Conservation (phyloP, 2,888 invertebrate species). For the Aquatica leii region DNA sequence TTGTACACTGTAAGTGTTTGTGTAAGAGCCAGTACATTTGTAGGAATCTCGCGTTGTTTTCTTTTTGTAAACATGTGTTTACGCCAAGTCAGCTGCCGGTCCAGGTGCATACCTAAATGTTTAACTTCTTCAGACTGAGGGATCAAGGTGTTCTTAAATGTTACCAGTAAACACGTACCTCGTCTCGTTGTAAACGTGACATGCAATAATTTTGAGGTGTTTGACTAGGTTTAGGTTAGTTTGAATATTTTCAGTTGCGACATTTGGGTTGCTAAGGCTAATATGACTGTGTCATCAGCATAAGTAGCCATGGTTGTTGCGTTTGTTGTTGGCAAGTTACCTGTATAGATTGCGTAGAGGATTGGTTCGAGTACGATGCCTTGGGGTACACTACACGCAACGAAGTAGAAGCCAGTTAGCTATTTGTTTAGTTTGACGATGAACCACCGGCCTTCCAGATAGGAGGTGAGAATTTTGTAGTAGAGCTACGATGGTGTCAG, state of each 20-base stretch:
- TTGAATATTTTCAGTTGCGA: background rate
- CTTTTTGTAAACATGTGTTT: background rate
- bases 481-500: background rate
- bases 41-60: background rate
- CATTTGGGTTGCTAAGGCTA: background rate
- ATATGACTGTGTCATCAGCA: background rate
- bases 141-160: background rate
- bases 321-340: background rate
- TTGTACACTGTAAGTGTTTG: background rate
- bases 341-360: background rate
- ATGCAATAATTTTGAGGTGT: background rate
- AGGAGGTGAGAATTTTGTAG: slow-evolving; percentile 2
- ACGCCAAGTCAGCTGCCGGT: background rate
- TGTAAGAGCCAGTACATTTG: background rate
- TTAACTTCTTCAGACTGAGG: background rate
- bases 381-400: slow-evolving; percentile 8
- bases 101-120: background rate
- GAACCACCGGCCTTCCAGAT: slow-evolving; percentile 14
- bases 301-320: background rate
- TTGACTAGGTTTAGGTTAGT: background rate
- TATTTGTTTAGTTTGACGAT: slow-evolving; percentile 1
- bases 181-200: background rate
- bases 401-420: slow-evolving; percentile 3
- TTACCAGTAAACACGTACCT: background rate
- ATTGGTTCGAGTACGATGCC: slow-evolving; percentile 13